Evolutionary conservation across 2,113 vertebrate genomes (phyloP).

Genomic region (Jacana jacana): DNA sequence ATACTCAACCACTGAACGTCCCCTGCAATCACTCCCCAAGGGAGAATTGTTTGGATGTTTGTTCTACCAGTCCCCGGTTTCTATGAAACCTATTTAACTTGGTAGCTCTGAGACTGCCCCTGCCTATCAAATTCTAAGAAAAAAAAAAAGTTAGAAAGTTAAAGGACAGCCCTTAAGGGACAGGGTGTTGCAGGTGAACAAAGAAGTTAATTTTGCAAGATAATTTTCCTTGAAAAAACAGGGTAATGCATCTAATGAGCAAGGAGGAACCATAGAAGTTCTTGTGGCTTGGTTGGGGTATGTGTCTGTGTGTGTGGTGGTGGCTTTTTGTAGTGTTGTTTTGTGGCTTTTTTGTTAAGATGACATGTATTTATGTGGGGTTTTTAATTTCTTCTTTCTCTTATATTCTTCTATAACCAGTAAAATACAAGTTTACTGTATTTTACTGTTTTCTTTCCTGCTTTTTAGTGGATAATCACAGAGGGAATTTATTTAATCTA

Average conservation of each 20-base stretch:
- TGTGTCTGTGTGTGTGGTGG: not conserved
- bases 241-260: not conserved
- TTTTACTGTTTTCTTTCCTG: not conserved
- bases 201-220: not conserved
- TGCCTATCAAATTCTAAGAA: not conserved
- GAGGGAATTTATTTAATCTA: not conserved
- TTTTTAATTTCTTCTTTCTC: not conserved
- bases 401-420: not conserved
- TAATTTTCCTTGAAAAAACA: not conserved
- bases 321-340: not conserved
- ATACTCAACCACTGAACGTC: not conserved
- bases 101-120: not conserved
- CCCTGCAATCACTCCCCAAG: rapidly evolving
- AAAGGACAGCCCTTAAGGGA: not conserved
- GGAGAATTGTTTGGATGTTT: not conserved
- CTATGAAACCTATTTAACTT: not conserved
- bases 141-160: not conserved
- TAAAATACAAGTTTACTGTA: not conserved
- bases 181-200: not conserved
- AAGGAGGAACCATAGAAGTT: not conserved
- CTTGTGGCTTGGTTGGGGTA: not conserved
- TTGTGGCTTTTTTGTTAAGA: not conserved
- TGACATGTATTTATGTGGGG: not conserved
- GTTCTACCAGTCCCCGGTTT: not conserved
- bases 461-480: not conserved